Evolutionary conservation across 2,888 invertebrate genomes (phyloP), one percentile per base, ranked within the genome.

Genomic region (Chirona hameri): DNA sequence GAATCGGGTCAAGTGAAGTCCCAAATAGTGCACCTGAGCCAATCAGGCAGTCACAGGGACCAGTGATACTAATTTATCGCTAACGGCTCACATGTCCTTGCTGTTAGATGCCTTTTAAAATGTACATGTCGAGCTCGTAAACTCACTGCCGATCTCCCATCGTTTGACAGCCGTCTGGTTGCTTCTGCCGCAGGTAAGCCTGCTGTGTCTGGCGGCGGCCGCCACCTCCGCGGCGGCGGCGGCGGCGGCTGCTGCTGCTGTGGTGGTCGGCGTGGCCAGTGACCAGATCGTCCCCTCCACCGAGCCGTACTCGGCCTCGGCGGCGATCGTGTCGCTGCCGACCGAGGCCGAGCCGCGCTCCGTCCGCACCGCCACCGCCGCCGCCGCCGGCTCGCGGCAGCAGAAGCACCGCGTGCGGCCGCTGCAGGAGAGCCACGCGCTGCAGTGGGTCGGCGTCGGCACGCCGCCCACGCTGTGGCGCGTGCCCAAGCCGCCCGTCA

Each of bases 401-500:
- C n/a, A n/a, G n/a, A n/a, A n/a, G n/a, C 15, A 12, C 27, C n/a
- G 46, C 12, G 52, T 79, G 27, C n/a, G n/a, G 15, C 79, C n/a
- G 29, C 27, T 52, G 15, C 1, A n/a, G 7, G 15, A 52, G 48
- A 79, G 79, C 27, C 79, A 46, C 79, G 79, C 52, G 15, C 21
- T 79, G 52, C 79, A n/a, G 27, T 79, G 79, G 79, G 52, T 52
- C 24, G 79, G 79, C 15, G 48, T 79, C 9, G 79, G 79, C 52
- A 48, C 48, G 48, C 79, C 79, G 52, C 79, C 79, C 14, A 52
- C 48, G 12, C 48, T 27, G 14, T 79, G 52, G 48, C n/a, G 27
- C 48, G 79, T 79, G 79, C 79, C 79, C 0, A 12, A 21, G 48
- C 79, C 79, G 52, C 79, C 79, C 0, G 52, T 79, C 12, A 79